phyloP scores from a whole-genome alignment of 92 coral and sea anemone species.

The Nematostella vectensis region DNA sequence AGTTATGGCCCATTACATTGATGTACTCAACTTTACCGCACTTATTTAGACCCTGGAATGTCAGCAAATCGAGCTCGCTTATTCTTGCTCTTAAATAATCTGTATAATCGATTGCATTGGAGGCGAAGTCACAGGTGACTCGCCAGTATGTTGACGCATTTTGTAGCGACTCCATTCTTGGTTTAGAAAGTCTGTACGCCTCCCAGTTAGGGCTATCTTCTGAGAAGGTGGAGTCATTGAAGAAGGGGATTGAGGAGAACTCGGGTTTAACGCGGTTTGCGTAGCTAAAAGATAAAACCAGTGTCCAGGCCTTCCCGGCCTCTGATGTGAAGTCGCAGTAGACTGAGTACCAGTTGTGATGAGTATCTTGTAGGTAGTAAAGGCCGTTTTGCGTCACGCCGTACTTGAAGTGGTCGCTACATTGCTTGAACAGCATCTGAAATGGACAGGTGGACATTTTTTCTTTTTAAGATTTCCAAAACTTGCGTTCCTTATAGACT shows the following conservation, averaged over 20 bases:
- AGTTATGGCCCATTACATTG: constrained; percentile 25
- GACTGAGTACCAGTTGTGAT: constrained; percentile 26
- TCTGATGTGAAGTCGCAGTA: constrained; percentile 56
- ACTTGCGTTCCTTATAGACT: too few species aligned
- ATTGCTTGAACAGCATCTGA: too few species aligned
- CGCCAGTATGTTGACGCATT: constrained; percentile 68
- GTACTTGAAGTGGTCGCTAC: constrained; percentile 13
- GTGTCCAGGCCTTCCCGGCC: constrained; percentile 56
- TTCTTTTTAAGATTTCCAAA: too few species aligned
- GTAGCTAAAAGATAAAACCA: constrained; percentile 43
- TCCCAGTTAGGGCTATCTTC: constrained; percentile 49
- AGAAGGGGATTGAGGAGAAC: constrained; percentile 3
- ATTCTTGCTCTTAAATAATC: constrained; percentile 50
- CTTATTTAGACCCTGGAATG: background rate
- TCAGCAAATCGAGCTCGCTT: constrained; percentile 17
- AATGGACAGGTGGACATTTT: too few species aligned
- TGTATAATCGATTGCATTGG: constrained; percentile 43
- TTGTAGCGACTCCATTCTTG: constrained; percentile 34
- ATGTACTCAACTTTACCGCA: constrained; percentile 12
- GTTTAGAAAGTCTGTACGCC: constrained; percentile 33
- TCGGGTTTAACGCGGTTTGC: background rate
- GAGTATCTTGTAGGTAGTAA: constrained; percentile 25
- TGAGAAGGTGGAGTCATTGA: constrained; percentile 22
- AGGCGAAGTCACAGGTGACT: constrained; percentile 52
- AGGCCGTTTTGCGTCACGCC: constrained; percentile 22